Percentiles rank a stretch among this genome's conserved stretches.
Evolutionary conservation across 2,113 vertebrate species (phyloP).

Genomic region (Zosterops japonicus): DNA sequence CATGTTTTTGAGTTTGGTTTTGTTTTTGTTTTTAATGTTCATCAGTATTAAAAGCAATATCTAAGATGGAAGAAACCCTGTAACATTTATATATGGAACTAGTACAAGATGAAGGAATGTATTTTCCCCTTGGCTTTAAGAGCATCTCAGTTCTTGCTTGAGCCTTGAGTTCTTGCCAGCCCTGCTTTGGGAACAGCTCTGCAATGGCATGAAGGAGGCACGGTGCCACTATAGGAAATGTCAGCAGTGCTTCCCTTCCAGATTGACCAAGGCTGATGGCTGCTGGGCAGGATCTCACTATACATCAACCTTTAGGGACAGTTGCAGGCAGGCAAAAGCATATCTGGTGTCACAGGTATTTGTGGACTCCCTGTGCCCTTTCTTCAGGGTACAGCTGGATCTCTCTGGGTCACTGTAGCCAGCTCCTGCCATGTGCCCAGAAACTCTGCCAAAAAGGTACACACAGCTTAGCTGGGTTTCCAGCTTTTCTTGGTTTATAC

Average conservation of each 20-base stretch:
- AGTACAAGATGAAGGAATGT: not conserved
- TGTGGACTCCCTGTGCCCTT: not conserved
- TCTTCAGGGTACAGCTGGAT: not conserved
- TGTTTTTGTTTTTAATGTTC: not conserved
- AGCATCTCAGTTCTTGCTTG: not conserved
- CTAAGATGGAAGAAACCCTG: not conserved
- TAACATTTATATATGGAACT: not conserved
- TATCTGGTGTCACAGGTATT: not conserved
- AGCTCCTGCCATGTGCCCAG: not conserved
- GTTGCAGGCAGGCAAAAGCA: not conserved
- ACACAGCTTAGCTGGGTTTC: not conserved
- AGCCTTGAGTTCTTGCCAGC: not conserved
- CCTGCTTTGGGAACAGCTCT: not conserved
- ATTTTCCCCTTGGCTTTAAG: not conserved
- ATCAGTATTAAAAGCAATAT: not conserved
- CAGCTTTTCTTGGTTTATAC: not conserved
- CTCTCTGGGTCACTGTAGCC: not conserved
- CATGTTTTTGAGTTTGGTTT: rapidly evolving
- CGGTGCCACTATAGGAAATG: not conserved
- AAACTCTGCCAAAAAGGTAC: not conserved
- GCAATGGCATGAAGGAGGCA: not conserved
- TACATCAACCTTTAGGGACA: not conserved
- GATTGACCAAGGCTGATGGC: not conserved
- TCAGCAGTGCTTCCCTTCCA: not conserved
- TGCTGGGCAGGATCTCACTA: not conserved